Percentiles rank a stretch among this genome's conserved stretches.
phyloP scores from a whole-genome alignment of 1,140 invertebrate genomes.

The Ceratosolen solmsi region DNA sequence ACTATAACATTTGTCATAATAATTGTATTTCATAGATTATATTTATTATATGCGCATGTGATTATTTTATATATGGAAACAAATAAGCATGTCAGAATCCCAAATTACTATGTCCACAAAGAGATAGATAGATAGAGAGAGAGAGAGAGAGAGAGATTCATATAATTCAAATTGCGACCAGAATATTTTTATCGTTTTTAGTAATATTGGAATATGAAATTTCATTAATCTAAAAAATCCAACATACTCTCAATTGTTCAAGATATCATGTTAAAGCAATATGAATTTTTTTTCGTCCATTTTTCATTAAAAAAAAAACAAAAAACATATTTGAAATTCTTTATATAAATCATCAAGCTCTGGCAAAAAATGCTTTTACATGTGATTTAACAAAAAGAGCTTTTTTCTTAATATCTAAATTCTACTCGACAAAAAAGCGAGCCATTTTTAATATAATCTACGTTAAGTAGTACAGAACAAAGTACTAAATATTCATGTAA shows the following conservation, averaged over 20 bases:
- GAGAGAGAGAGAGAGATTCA: constrained; percentile 11
- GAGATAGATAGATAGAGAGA: too few relatives aligned
- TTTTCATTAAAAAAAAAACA: background rate
- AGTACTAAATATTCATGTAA: background rate
- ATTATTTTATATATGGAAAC: background rate
- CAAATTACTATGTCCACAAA: constrained; percentile 6
- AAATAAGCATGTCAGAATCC: constrained; percentile 6
- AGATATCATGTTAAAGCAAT: background rate
- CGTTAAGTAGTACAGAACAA: background rate
- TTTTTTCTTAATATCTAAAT: background rate
- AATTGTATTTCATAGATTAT: constrained; percentile 1
- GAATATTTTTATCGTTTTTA: background rate
- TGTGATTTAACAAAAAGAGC: background rate
- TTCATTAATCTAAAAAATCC: background rate
- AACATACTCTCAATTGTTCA: background rate
- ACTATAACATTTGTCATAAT: background rate
- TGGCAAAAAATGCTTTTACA: background rate
- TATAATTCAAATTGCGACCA: background rate
- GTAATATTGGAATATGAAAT: background rate
- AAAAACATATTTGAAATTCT: too few relatives aligned
- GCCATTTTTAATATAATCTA: background rate
- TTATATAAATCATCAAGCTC: background rate
- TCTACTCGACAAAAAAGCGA: background rate
- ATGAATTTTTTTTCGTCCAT: background rate
- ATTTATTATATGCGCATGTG: background rate